Percentiles rank a stretch among this genome's conserved stretches.
phyloP scores from a whole-genome alignment of 2,797 vertebrate species.

The Macroramphosus scolopax region DNA sequence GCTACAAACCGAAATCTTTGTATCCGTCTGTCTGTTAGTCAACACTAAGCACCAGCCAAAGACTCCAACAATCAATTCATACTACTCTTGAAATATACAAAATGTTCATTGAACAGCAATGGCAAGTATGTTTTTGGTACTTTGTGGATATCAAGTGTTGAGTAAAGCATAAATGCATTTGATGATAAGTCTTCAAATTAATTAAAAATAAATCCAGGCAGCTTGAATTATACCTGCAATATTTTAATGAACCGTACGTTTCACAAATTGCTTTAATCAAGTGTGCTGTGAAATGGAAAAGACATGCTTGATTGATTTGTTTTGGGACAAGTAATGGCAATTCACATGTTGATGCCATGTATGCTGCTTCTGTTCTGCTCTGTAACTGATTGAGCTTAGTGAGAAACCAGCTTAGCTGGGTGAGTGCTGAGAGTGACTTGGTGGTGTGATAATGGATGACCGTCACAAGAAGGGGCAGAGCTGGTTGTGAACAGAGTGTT shows the following conservation, averaged over 20 bases:
- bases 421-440: slow-evolving; percentile 47
- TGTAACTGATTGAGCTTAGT: slow-evolving; percentile 28
- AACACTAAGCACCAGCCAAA: too few species aligned
- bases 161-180: neutral
- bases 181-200: neutral
- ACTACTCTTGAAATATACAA: too few species aligned
- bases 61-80: too few species aligned
- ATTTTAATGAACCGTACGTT: neutral
- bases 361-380: slow-evolving; percentile 25
- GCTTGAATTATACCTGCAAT: neutral
- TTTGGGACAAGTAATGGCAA: slow-evolving; percentile 5
- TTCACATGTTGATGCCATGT: slow-evolving; percentile 7
- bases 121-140: too few species aligned
- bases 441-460: slow-evolving; percentile 55
- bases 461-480: slow-evolving; percentile 42
- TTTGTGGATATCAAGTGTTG: too few species aligned
- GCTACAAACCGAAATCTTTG: too few species aligned
- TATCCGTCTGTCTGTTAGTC: too few species aligned
- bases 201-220: slow-evolving; percentile 3
- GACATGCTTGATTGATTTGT: neutral
- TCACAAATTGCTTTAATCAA: neutral
- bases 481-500: slow-evolving; percentile 61
- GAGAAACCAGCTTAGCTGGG: slow-evolving; percentile 43
- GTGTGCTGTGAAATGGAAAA: neutral
- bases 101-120: too few species aligned